Evolutionary conservation across 1,140 invertebrate species (phyloP).

Genomic region (Tetraneura akinire): DNA sequence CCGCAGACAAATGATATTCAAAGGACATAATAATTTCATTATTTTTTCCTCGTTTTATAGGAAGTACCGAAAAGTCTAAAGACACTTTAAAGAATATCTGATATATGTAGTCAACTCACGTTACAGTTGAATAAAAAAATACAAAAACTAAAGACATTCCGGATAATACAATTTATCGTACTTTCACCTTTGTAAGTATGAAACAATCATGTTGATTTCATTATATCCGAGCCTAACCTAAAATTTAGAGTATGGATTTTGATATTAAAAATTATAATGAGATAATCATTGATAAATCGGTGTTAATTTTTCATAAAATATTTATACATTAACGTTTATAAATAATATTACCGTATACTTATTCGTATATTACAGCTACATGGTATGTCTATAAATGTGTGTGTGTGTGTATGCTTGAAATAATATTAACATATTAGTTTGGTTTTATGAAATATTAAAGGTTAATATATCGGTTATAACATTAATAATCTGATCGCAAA

Average conservation of each 20-base stretch:
- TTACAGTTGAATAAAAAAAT: background rate
- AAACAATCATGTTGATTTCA: slow-evolving; percentile 62
- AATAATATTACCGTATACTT: too few species aligned
- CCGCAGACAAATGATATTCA: slow-evolving; percentile 42
- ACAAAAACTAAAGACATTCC: background rate
- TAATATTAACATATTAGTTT: too few species aligned
- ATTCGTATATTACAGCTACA: too few species aligned
- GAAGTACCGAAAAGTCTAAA: slow-evolving; percentile 11
- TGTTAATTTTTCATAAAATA: background rate
- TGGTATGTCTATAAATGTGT: too few species aligned
- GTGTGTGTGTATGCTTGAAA: too few species aligned
- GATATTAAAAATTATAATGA: too few species aligned
- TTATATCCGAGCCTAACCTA: slow-evolving; percentile 60
- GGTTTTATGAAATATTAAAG: too few species aligned
- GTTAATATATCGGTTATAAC: too few species aligned
- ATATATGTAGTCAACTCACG: slow-evolving; percentile 21
- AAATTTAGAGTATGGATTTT: too few species aligned
- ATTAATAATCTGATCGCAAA: too few species aligned
- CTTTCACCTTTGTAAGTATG: slow-evolving; percentile 24
- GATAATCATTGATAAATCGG: background rate
- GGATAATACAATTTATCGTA: slow-evolving; percentile 33
- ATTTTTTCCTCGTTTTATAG: slow-evolving; percentile 15
- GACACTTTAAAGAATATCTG: slow-evolving; percentile 18
- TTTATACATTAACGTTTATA: too few species aligned
- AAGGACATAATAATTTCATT: slow-evolving; percentile 45